Conservation (phyloP, 2,797 vertebrate genomes). For the Tokudaia muenninki region DNA sequence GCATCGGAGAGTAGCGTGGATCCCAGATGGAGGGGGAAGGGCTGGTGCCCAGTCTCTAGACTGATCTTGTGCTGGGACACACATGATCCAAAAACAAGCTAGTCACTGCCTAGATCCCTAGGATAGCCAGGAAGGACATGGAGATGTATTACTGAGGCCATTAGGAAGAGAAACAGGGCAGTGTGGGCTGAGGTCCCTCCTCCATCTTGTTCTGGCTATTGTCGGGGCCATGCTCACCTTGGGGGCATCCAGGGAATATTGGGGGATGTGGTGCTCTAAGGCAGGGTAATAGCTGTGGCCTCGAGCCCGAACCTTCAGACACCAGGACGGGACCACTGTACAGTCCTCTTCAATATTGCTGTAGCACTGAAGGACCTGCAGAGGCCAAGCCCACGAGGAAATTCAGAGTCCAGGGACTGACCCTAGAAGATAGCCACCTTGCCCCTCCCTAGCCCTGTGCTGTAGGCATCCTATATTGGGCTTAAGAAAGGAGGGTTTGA, state of each 20-base stretch:
- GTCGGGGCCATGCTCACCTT: slow-evolving; percentile 87
- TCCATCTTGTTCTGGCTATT: not conserved
- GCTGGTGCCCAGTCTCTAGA: not conserved
- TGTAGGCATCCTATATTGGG: not conserved
- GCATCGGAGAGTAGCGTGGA: not conserved
- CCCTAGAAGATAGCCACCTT: not conserved
- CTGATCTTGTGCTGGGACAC: not conserved
- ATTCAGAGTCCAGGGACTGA: not conserved
- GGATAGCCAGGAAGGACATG: not conserved
- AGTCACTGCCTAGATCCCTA: not conserved
- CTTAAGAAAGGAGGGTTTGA: not conserved
- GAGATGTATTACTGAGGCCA: not conserved
- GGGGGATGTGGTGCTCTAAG: slow-evolving; percentile 90
- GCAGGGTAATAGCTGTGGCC: slow-evolving; percentile 91
- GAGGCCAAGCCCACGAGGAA: not conserved
- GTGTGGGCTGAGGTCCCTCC: too few relatives aligned
- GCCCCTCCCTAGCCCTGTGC: not conserved
- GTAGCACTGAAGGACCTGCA: slow-evolving; percentile 88
- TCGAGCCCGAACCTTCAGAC: slow-evolving; percentile 91
- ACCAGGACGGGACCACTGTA: slow-evolving; percentile 92
- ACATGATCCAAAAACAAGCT: not conserved
- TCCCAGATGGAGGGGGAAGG: not conserved
- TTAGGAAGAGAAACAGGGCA: not conserved
- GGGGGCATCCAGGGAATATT: slow-evolving; percentile 89
- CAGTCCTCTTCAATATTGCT: slow-evolving; percentile 87